Base-by-base conservation (phyloP, 1,140 invertebrate species). In the Nymphalis io region DNA sequence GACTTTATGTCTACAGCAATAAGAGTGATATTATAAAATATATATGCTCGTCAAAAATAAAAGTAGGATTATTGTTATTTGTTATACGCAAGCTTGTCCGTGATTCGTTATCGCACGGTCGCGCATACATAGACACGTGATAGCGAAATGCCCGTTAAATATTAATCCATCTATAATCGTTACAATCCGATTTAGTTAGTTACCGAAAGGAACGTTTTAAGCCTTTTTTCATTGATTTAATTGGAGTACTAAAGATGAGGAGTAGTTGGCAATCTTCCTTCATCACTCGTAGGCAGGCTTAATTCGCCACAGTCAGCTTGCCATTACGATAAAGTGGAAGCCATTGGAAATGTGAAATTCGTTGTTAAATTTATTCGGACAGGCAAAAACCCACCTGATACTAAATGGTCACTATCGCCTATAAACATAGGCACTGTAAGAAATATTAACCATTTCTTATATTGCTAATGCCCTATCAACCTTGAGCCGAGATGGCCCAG, bases 211-310 rank as follows among this genome's bases (percentile, higher is more conserved):
- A 10, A 3, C 15, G 11, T 51, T 51, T 46, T 16, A 4, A 5
- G 11, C 38, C 11, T 11, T 39, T 39, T 39, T 39, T 39, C n/a
- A n/a, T n/a, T n/a, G n/a, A n/a, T n/a, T n/a, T n/a, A n/a, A n/a
- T n/a, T n/a, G n/a, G n/a, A n/a, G n/a, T n/a, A n/a, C n/a, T n/a
- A n/a, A 95, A 95, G 69, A 97, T 97, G 77, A 97, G 0, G 95
- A 96, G 91, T 97, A 97, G 87, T 96, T 97, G 46, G 95, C 91
- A 0, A 97, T 94, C 94, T 85, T 99, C 98, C 42, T 97, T 88
- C 94, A 98, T 98, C 15, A 99, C 97, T 12, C 98, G 98, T 18
- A n/a, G n/a, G n/a, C n/a, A 99, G 91, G 88, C 93, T 94, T 84
- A 96, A 97, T 84, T 99, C 97, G 15, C 98, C 98, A 55, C 95